A percentile compares a stretch with the other conserved stretches of the same genome.
Evolutionary conservation across 2,113 vertebrate species (phyloP).

Genomic region (Egretta garzetta): DNA sequence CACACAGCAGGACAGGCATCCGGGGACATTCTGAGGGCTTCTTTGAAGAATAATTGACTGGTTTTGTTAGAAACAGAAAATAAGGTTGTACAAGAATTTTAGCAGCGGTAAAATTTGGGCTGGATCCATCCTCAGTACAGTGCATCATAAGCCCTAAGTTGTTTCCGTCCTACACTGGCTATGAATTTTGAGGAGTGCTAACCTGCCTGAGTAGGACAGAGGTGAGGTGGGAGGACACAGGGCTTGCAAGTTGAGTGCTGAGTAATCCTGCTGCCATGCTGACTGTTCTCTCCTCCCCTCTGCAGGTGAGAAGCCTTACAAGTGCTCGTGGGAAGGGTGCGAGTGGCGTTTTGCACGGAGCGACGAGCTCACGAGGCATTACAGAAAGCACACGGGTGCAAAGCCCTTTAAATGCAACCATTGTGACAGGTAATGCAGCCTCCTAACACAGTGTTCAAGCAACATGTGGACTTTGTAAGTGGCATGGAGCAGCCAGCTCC

Average conservation of each 20-base stretch:
- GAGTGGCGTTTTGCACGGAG: constrained; percentile 99
- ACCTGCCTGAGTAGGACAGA: background rate
- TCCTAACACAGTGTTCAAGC: background rate
- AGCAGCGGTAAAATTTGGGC: background rate
- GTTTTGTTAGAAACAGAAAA: background rate
- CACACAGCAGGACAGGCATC: background rate
- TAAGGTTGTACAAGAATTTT: background rate
- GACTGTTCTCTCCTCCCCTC: constrained; percentile 37
- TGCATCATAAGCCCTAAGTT: background rate
- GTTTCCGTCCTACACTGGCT: background rate
- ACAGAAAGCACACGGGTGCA: constrained; percentile 99
- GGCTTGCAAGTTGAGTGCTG: background rate
- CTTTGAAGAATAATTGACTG: background rate
- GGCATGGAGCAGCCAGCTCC: background rate
- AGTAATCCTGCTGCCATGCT: constrained; percentile 21
- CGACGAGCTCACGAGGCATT: constrained; percentile 98
- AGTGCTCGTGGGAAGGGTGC: constrained; percentile 99
- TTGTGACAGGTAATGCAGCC: constrained; percentile 92
- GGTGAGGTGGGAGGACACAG: background rate
- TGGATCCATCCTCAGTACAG: background rate
- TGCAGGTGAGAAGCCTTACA: constrained; percentile 98
- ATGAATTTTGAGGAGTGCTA: background rate
- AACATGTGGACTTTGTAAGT: background rate
- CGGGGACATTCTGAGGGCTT: background rate
- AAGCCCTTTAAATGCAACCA: constrained; percentile 99